These are phyloP conservation scores for Acanthoscelides obtectus DNA, from an alignment of 2,888 invertebrate genomes.

Conservation along the genomic window DNA sequence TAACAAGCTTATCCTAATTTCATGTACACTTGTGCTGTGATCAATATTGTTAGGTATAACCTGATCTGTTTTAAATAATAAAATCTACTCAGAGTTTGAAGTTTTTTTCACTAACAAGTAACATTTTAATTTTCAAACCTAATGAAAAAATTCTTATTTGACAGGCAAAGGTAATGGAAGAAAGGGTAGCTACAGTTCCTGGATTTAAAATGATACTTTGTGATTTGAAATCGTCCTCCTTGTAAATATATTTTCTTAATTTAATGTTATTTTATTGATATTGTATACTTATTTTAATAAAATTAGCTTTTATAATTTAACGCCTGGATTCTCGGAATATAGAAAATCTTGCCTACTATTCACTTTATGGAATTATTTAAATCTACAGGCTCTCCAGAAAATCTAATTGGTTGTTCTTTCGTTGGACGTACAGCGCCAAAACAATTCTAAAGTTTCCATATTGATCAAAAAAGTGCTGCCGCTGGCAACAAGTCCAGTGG, in stretches of 20 bases:
- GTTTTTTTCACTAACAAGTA: constrained; percentile 9
- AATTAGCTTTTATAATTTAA: background rate
- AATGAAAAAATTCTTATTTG: constrained; percentile 19
- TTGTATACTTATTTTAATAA: background rate
- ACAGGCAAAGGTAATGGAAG: constrained; percentile 29
- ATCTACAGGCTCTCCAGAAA: too few relatives aligned
- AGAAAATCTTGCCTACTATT: background rate
- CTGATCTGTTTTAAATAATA: constrained; percentile 14
- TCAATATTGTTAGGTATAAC: constrained; percentile 23
- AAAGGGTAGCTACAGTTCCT: background rate
- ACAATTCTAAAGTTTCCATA: too few relatives aligned
- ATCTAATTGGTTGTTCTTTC: too few relatives aligned
- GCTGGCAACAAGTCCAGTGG: too few relatives aligned
- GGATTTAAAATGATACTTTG: background rate
- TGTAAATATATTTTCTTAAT: background rate
- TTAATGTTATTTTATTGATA: background rate
- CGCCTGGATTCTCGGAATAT: background rate
- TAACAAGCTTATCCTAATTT: constrained; percentile 14
- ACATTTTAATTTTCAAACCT: background rate
- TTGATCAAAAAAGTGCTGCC: too few relatives aligned
- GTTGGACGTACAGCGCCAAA: too few relatives aligned
- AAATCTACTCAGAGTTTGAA: constrained; percentile 6
- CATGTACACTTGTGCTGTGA: constrained; percentile 31
- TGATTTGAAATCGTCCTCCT: background rate
- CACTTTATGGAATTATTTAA: too few relatives aligned